Evolutionary conservation across 2,888 invertebrate genomes (phyloP), one percentile per base, ranked within the genome.

Genomic region (Entomobrya multifasciata): DNA sequence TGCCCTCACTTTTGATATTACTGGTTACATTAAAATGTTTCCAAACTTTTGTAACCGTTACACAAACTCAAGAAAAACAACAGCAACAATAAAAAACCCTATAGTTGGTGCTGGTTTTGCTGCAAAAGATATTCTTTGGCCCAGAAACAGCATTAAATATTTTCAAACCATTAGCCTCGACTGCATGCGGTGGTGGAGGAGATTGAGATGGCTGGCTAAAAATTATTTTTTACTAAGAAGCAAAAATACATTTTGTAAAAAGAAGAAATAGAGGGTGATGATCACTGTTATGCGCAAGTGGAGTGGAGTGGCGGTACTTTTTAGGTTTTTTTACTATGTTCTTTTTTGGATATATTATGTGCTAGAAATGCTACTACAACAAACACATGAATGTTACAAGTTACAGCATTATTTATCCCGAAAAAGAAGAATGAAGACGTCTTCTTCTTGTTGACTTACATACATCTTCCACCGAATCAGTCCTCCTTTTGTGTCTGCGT

Each of bases 71-170:
- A 79, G 11, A 67, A 67, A 17, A 77, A 82, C 62, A 76, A 83
- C 41, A 25, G 41, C 20, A 52, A 67, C 36, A 36, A 67, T 49
- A 67, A 80, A 44, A 41, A 36, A 36, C 4, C 5, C 22, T 67
- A 22, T 52, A 52, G 17, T 36, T n/a, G 44, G 55, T 83, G 70
- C 44, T 83, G 78, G 67, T 87, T 83, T 77, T 67, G 49, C 44
- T 47, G 65, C 22, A 79, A 79, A 65, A 65, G 49, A 65, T 81
- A 74, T 65, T 81, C 83, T 86, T 88, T 84, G 84, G 88, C 87
- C 88, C 85, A 87, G 86, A 88, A 88, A 88, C 85, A 88, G 87
- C 88, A 89, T 90, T 89, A 90, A 89, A 90, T 90, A 88, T 90
- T 90, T 90, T 90, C 90, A 85, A 90, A 80, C 90, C 90, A 90